phyloP scores from a whole-genome alignment of 2,888 invertebrate genomes.

The Nematopogon swammerdamellus region DNA sequence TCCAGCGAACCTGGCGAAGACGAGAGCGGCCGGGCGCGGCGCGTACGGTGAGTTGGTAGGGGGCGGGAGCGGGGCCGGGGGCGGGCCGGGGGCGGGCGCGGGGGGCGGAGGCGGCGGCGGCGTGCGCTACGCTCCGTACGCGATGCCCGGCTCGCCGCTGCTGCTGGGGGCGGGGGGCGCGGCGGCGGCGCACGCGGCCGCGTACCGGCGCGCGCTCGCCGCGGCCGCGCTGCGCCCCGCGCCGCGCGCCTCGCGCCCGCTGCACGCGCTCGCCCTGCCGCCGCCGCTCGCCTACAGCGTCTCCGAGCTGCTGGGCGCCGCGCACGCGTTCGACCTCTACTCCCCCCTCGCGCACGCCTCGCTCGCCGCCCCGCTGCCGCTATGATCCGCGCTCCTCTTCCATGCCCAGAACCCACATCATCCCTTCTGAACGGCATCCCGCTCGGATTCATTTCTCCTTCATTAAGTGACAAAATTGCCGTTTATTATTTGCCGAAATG shows the following conservation, averaged over 20 bases:
- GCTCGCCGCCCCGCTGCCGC: slow-evolving; percentile 39
- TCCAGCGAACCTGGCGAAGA: slow-evolving; percentile 93
- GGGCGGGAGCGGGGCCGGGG: slow-evolving; percentile 59
- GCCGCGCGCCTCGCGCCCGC: slow-evolving; percentile 34
- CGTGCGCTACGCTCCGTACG: slow-evolving; percentile 63
- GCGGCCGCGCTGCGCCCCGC: slow-evolving; percentile 41
- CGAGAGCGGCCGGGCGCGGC: slow-evolving; percentile 91
- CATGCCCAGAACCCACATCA: slow-evolving; percentile 42
- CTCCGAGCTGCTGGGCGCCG: slow-evolving; percentile 59
- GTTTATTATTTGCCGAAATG: neutral
- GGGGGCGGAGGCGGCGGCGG: too few relatives aligned
- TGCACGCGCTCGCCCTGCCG: slow-evolving; percentile 36
- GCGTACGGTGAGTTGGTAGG: slow-evolving; percentile 98
- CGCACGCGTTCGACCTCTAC: slow-evolving; percentile 67
- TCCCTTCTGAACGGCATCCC: slow-evolving; percentile 26
- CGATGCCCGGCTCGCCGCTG: slow-evolving; percentile 50
- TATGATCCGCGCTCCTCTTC: slow-evolving; percentile 52
- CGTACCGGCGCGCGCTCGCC: slow-evolving; percentile 41
- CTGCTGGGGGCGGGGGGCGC: slow-evolving; percentile 42
- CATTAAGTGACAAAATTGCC: too few relatives aligned
- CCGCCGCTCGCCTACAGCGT: slow-evolving; percentile 49
- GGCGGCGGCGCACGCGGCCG: slow-evolving; percentile 27
- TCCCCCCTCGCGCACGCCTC: slow-evolving; percentile 69
- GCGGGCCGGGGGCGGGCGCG: slow-evolving; percentile 30
- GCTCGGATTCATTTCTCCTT: neutral